Evolutionary conservation across 2,113 vertebrate species (phyloP), one percentile per base, ranked within the genome.

Genomic region (Etheostoma spectabile): DNA sequence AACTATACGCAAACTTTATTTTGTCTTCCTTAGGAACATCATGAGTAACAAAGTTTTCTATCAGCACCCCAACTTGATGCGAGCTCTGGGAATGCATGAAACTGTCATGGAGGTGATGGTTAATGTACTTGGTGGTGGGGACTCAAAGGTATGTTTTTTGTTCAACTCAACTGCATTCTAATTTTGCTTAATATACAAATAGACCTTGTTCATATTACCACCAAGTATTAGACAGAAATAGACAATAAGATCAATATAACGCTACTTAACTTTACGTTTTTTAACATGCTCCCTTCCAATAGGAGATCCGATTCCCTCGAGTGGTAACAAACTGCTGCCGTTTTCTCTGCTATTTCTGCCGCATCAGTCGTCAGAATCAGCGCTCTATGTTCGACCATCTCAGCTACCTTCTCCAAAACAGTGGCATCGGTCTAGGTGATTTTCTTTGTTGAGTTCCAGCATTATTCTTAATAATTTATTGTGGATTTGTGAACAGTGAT

Each of bases 81-180:
- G 97, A 80, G 97, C 97, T 0, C 91, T 98, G 86, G 97, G 97
- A 45, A 98, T 98, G 97, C 97, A 98, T 1, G 97, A 98, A 89
- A 98, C 97, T 0, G 97, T 98, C 76, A 98, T 98, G 97, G 97
- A 98, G 90, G 97, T 98, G 68, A 98, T 98, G 97, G 97, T 98
- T 73, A 98, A 98, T 1, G 97, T 98, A 15, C 94, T 98, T 0
- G 97, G 97, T 0, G 97, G 97, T 0, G 97, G 97, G 0, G 97
- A 98, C 72, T 97, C 97, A n/a, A 98, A 98, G 96, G 97, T 97
- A 85, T 74, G 21, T 19, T 56, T 67, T 64, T 68, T 52, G 14
- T 30, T 14, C 48, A 12, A 35, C 42, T 62, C 15, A 66, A 18
- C 42, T 48, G 30, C 4, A 68, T 59, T 80, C 2, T n/a, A 52